Conservation (phyloP, 2,797 vertebrate genomes). For the Synaphobranchus kaupii region DNA sequence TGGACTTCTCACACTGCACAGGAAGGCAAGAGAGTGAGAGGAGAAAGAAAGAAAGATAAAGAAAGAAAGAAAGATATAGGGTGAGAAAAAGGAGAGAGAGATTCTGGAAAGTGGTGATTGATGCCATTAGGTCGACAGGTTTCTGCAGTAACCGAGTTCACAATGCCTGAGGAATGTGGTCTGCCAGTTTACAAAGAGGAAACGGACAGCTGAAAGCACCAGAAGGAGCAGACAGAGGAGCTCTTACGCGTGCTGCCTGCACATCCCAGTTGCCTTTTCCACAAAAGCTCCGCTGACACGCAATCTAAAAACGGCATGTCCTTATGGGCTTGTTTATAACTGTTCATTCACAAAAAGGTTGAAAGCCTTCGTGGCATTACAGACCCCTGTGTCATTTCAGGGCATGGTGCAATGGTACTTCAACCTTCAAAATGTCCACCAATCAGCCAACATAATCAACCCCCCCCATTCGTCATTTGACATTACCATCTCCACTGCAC, state of each 20-base stretch:
- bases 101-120: background rate
- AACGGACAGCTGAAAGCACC: conserved; percentile 30
- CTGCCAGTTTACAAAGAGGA: conserved; percentile 46
- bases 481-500: background rate
- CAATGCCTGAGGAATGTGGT: conserved; percentile 30
- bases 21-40: background rate
- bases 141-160: background rate
- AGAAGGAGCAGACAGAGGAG: conserved; percentile 23
- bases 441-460: conserved; percentile 20
- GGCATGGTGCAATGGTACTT: conserved; percentile 6
- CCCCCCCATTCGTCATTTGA: too few species aligned
- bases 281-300: conserved; percentile 26
- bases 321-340: background rate
- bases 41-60: background rate
- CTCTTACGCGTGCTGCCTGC: background rate
- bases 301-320: conserved; percentile 35
- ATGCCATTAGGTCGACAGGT: background rate
- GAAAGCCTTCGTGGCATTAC: conserved; percentile 32
- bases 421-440: background rate
- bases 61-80: background rate
- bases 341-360: conserved; percentile 28
- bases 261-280: conserved; percentile 10
- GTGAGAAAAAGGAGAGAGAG: background rate
- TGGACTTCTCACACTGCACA: background rate
- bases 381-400: conserved; percentile 19